Evolutionary conservation across 2,797 vertebrate genomes (phyloP).

Genomic region (Protonibea diacanthus): DNA sequence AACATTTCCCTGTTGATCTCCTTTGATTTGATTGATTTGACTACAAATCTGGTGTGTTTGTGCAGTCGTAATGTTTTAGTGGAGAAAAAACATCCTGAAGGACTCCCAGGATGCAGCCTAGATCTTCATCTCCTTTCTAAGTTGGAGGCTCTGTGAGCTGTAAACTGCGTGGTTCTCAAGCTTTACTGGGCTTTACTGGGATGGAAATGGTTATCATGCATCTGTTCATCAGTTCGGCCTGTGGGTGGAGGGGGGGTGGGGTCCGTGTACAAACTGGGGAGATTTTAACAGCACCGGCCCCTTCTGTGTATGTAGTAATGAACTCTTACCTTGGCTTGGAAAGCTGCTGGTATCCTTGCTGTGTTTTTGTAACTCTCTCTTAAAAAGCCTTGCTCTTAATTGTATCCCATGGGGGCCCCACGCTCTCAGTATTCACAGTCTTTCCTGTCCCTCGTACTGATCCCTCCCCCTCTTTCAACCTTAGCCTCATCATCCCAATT

Average conservation of each 20-base stretch:
- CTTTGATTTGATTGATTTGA: conserved; percentile 15
- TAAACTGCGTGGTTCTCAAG: conserved; percentile 47
- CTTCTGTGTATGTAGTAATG: conserved; percentile 67
- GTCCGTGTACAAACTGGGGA: conserved; percentile 49
- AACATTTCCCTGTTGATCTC: conserved; percentile 1
- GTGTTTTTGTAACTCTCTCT: conserved; percentile 82
- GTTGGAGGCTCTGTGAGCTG: conserved; percentile 47
- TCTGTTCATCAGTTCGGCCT: conserved; percentile 59
- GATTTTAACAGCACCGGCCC: conserved; percentile 62
- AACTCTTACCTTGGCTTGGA: conserved; percentile 79
- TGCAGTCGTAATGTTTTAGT: conserved; percentile 22
- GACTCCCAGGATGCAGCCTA: conserved; percentile 30
- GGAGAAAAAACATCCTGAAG: conserved; percentile 44
- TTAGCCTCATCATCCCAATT: conserved; percentile 73
- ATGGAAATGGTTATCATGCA: conserved; percentile 69
- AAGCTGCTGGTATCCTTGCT: conserved; percentile 69
- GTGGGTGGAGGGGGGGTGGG: conserved; percentile 24
- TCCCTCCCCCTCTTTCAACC: conserved; percentile 67
- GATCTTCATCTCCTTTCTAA: conserved; percentile 51
- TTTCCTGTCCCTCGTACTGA: conserved; percentile 77
- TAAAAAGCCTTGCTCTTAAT: conserved; percentile 80
- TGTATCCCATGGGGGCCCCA: conserved; percentile 77
- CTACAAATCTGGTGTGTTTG: conserved; percentile 18
- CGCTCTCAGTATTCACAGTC: conserved; percentile 76
- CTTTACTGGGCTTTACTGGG: conserved; percentile 60